Conservation (phyloP, 2,113 vertebrate species). For the Nasalis larvatus region DNA sequence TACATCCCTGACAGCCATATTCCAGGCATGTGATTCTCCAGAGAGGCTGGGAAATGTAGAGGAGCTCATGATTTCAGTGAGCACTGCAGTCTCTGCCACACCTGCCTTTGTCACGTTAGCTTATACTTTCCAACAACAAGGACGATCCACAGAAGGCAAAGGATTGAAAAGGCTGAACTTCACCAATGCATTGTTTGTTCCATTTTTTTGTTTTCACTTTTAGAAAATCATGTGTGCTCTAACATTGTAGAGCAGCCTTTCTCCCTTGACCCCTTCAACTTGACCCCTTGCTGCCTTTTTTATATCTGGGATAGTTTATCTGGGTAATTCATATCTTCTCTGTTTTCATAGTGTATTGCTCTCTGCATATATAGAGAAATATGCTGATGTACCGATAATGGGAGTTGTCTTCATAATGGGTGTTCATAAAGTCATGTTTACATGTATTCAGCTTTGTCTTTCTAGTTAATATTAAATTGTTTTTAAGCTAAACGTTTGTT, state of each 20-base stretch:
- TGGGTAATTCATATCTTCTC: not conserved
- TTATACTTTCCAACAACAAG: not conserved
- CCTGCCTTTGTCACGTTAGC: not conserved
- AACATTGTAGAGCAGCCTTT: not conserved
- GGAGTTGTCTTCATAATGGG: not conserved
- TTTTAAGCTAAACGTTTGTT: not conserved
- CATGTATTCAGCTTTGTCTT: not conserved
- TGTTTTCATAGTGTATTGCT: not conserved
- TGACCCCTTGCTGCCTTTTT: not conserved
- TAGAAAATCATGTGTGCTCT: not conserved
- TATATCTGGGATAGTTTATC: not conserved
- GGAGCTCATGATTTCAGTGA: not conserved
- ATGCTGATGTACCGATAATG: not conserved
- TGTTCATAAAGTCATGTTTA: not conserved
- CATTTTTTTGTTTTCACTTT: not conserved
- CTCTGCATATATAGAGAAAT: not conserved
- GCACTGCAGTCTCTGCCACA: not conserved
- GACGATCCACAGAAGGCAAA: not conserved
- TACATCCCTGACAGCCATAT: not conserved
- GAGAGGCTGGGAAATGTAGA: not conserved
- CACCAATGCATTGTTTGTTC: not conserved
- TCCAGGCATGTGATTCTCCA: not conserved
- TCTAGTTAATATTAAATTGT: conserved; percentile 22
- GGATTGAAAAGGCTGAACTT: not conserved
- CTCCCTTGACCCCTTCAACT: not conserved